Evolutionary conservation across 1,140 invertebrate genomes (phyloP).

Genomic region (Cydia fagiglandana): DNA sequence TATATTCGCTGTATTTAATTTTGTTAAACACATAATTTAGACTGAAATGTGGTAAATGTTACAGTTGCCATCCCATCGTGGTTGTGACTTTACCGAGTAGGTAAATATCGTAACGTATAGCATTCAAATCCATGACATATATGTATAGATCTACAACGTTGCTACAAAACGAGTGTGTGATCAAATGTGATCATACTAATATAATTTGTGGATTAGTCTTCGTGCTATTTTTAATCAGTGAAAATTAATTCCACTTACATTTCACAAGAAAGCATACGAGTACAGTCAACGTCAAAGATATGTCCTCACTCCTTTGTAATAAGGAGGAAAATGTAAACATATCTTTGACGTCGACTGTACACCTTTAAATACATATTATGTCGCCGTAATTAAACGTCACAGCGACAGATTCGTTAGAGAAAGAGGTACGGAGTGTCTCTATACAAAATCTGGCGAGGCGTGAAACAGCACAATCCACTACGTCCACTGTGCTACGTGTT

Average conservation of each 20-base stretch:
- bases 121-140: not conserved
- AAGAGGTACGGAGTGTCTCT: no score
- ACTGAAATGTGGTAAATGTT: constrained; percentile 19
- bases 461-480: no score
- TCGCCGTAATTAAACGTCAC: no score
- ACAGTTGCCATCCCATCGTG: constrained; percentile 35
- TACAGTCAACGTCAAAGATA: no score
- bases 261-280: not conserved
- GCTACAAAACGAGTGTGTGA: not conserved
- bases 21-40: not conserved
- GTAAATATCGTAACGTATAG: constrained; percentile 1
- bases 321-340: no score
- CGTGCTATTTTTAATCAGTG: not conserved
- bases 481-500: no score
- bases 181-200: not conserved
- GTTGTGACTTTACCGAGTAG: constrained; percentile 31
- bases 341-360: no score
- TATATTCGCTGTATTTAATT: not conserved
- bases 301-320: no score
- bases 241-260: not conserved
- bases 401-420: no score
- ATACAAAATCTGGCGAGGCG: no score
- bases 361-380: no score
- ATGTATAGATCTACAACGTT: no score
- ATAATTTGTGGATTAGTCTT: not conserved